These are phyloP conservation scores for Geotrupes spiniger DNA, from an alignment of 2,888 invertebrate genomes.

Conservation along the genomic window DNA sequence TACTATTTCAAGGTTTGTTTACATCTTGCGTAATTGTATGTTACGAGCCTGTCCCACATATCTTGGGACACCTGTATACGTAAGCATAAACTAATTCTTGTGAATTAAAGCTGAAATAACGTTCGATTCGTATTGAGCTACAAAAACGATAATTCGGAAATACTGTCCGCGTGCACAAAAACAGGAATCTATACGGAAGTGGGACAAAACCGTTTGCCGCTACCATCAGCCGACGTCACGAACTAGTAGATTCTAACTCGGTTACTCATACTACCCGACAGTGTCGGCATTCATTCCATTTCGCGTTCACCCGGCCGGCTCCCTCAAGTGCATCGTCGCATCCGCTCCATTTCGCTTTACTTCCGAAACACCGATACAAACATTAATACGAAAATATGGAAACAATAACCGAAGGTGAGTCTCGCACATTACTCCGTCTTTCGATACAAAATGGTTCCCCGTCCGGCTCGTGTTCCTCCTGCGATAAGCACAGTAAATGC, in stretches of 20 bases:
- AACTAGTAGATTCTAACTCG: conserved; percentile 21
- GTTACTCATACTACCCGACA: conserved; percentile 22
- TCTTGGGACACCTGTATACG: too few species aligned
- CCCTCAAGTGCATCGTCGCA: conserved; percentile 19
- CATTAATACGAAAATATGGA: conserved; percentile 14
- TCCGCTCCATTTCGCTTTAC: conserved; percentile 7
- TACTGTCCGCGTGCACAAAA: conserved; percentile 11
- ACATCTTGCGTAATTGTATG: too few species aligned
- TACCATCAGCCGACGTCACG: conserved; percentile 6
- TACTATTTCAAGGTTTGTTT: too few species aligned
- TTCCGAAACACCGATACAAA: conserved; percentile 1
- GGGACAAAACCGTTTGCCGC: conserved; percentile 20
- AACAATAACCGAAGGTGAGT: conserved; percentile 19
- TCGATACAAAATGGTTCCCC: too few species aligned
- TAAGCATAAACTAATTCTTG: too few species aligned
- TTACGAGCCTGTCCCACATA: too few species aligned
- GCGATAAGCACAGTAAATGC: background rate
- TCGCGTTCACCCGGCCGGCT: conserved; percentile 18
- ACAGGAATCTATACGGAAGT: conserved; percentile 10
- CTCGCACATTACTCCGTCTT: conserved; percentile 2
- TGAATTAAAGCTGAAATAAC: too few species aligned
- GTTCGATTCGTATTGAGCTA: too few species aligned
- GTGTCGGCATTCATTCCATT: conserved; percentile 19
- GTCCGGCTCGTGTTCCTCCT: background rate
- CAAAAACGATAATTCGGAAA: too few species aligned